A percentile compares a stretch with the other conserved stretches of the same genome.
Evolutionary conservation across 2,113 vertebrate species (phyloP).

Genomic region (Gopherus flavomarginatus): DNA sequence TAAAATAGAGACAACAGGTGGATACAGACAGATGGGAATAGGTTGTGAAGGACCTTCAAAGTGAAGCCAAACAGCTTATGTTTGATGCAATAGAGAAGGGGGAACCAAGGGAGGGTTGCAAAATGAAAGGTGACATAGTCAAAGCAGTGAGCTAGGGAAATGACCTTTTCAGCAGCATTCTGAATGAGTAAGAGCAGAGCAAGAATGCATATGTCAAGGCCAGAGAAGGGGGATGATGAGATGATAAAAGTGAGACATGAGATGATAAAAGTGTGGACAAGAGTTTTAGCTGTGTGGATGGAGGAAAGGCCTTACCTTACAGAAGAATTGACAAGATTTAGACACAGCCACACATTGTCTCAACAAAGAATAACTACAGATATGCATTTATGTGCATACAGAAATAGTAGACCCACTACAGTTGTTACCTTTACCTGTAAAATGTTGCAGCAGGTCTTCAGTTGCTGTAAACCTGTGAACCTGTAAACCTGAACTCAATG

Average conservation of each 20-base stretch:
- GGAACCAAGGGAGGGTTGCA: background rate
- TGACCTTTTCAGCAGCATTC: background rate
- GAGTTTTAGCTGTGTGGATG: background rate
- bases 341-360: background rate
- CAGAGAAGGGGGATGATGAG: background rate
- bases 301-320: background rate
- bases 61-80: background rate
- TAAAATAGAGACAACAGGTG: background rate
- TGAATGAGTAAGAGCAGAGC: background rate
- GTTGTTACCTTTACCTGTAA: background rate
- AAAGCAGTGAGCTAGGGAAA: background rate
- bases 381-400: background rate
- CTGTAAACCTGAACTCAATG: background rate
- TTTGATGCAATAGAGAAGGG: background rate
- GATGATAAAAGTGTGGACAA: background rate
- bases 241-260: background rate
- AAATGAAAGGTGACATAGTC: background rate
- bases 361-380: background rate
- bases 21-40: background rate
- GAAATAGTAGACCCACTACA: background rate
- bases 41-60: background rate
- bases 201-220: background rate
- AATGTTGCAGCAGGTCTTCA: background rate
- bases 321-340: background rate
- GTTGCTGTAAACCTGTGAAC: background rate